Percentiles rank a stretch among this genome's conserved stretches.
Conservation (phyloP, 2,797 vertebrate genomes). For the Tympanoctomys barrerae region DNA sequence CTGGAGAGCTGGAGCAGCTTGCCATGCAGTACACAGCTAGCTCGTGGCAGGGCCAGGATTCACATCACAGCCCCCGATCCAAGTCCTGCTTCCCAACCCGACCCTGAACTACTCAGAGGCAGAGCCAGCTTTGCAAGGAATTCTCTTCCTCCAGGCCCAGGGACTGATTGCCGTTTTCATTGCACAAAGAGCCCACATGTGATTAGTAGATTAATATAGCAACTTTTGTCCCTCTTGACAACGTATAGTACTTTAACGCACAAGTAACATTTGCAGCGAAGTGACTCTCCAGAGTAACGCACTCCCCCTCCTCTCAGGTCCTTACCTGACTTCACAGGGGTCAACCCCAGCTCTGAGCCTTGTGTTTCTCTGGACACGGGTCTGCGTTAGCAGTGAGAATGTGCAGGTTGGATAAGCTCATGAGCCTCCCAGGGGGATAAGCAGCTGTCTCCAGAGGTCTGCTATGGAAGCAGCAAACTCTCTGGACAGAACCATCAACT, state of each 20-base stretch:
- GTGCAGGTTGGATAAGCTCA: neutral
- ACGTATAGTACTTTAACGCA: neutral
- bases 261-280: neutral
- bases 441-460: neutral
- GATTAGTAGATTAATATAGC: slow-evolving; percentile 10
- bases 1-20: neutral
- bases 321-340: neutral
- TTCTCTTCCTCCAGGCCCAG: neutral
- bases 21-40: neutral
- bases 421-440: neutral
- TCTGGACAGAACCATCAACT: slow-evolving; percentile 22
- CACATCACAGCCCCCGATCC: no score
- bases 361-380: neutral
- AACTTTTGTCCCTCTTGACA: neutral
- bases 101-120: neutral
- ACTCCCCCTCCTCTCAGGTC: neutral
- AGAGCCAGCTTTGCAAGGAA: neutral
- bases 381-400: neutral
- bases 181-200: neutral
- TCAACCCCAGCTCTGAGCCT: accelerated
- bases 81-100: neutral
- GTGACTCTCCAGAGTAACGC: neutral
- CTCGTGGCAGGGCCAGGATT: neutral
- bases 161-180: neutral
- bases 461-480: slow-evolving; percentile 12